Evolutionary conservation across 2,888 invertebrate genomes (phyloP).

Genomic region (Eucriotettix oculatus): DNA sequence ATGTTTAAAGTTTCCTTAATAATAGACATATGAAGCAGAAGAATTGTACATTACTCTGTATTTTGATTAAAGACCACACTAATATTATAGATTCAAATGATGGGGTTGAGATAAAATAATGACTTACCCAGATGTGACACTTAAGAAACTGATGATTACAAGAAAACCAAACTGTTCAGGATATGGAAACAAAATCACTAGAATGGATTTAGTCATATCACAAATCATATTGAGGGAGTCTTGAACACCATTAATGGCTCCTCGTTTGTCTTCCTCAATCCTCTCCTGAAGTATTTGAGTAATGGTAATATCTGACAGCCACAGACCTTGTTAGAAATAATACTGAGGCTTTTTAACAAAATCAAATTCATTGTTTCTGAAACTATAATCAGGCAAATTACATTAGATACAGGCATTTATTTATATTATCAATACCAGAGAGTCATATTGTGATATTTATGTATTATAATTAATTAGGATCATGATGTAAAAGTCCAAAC

Average conservation of each 20-base stretch:
- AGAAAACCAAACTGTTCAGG: slow-evolving; percentile 29
- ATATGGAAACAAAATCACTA: slow-evolving; percentile 28
- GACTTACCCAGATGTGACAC: slow-evolving; percentile 17
- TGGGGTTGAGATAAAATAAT: neutral
- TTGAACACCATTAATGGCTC: slow-evolving; percentile 33
- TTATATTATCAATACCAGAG: no score
- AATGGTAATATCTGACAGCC: slow-evolving; percentile 32
- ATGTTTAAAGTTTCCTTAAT: no score
- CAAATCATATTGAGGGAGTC: slow-evolving; percentile 30
- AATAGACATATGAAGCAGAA: no score
- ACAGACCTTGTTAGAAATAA: slow-evolving; percentile 20
- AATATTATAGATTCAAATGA: no score
- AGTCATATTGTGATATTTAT: no score
- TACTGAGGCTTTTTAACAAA: neutral
- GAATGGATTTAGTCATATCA: slow-evolving; percentile 29
- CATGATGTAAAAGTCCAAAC: no score
- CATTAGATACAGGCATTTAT: no score
- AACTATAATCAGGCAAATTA: no score
- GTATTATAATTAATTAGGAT: no score
- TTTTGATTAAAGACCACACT: no score
- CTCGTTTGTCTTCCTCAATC: slow-evolving; percentile 27
- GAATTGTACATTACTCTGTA: no score
- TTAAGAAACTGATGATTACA: slow-evolving; percentile 26
- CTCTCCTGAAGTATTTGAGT: slow-evolving; percentile 32
- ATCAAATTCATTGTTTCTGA: no score